Base-by-base conservation (phyloP, 2,113 vertebrate species). In the Prinia subflava region DNA sequence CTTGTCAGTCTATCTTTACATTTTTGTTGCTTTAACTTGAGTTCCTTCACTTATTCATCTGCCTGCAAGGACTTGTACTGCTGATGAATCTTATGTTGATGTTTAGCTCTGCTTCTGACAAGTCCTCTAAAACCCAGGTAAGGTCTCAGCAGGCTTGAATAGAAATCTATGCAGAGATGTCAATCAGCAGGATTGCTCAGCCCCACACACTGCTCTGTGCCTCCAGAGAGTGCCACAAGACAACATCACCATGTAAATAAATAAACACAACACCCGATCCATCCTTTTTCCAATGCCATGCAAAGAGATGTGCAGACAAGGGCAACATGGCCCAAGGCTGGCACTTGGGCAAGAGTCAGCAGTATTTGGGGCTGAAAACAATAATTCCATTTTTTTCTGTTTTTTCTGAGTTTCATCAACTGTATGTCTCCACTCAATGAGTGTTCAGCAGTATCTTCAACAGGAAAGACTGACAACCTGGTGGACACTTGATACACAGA, bases 51-150 rank as follows among this genome's bases (percentile, higher is more conserved):
- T 63, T 90, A 50, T 56, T 87, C 73, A 67, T 49, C 74, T 91
- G 56, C 94, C 59, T 93, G 93, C 88, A 47, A 90, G 79, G 71
- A 95, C 94, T 93, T 92, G 92, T n/a, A 59, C 24, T 81, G 42
- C 46, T 55, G 55, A 80, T 59, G 50, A 86, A 69, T 86, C 31
- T 94, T 46, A 24, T 5, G 16, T 4, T 90, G 67, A 86, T 1
- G 1, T 59, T 88, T 42, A 94, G 23, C 31, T 93, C 80, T 86
- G 30, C 42, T 92, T 92, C 80, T 95, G 49, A 77, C 73, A 94
- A 86, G 39, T 78, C 63, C 76, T 59, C 59, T 67, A 37, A 87
- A 93, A 92, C 67, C 47, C 76, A 92, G 33, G 47, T n/a, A 81
- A 55, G 55, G 71, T 87, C 86, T 89, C 76, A 78, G 76, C 60